Conservation (phyloP, 2,113 vertebrate genomes). For the Salminus brasiliensis region DNA sequence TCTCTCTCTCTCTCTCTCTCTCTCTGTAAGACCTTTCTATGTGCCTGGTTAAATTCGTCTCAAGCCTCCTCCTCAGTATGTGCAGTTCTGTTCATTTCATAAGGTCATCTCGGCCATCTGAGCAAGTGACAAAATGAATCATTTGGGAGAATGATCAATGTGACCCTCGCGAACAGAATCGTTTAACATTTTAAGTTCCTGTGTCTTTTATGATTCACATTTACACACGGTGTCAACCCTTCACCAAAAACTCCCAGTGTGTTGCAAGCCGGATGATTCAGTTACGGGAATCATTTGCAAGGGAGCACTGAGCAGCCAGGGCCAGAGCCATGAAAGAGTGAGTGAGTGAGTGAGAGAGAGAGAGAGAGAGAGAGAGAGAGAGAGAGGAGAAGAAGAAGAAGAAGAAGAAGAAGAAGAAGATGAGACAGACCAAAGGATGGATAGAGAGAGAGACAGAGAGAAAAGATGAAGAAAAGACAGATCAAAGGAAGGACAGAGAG, state of each 20-base stretch:
- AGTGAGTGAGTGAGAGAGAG: neutral
- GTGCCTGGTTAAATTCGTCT: conserved; percentile 16
- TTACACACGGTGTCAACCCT: conserved; percentile 28
- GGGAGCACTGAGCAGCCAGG: conserved; percentile 31
- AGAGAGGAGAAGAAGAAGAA: neutral
- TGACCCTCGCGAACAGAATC: conserved; percentile 29
- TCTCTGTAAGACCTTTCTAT: neutral
- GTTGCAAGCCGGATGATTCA: conserved; percentile 47
- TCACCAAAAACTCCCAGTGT: conserved; percentile 17
- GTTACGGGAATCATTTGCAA: conserved; percentile 45
- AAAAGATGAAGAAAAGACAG: neutral
- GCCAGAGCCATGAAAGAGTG: neutral
- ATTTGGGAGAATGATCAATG: conserved; percentile 35
- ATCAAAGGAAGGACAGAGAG: neutral
- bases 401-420: neutral
- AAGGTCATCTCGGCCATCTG: conserved; percentile 48
- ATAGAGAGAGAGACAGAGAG: neutral
- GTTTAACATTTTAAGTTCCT: conserved; percentile 37
- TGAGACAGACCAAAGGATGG: neutral
- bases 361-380: neutral
- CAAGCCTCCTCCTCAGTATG: conserved; percentile 28
- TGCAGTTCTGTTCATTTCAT: conserved; percentile 32
- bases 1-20: neutral
- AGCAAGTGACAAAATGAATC: conserved; percentile 50
- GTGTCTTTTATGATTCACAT: conserved; percentile 46